These are phyloP conservation scores for Listronotus oregonensis DNA, from an alignment of 1,140 invertebrate species.

Conservation along the genomic window DNA sequence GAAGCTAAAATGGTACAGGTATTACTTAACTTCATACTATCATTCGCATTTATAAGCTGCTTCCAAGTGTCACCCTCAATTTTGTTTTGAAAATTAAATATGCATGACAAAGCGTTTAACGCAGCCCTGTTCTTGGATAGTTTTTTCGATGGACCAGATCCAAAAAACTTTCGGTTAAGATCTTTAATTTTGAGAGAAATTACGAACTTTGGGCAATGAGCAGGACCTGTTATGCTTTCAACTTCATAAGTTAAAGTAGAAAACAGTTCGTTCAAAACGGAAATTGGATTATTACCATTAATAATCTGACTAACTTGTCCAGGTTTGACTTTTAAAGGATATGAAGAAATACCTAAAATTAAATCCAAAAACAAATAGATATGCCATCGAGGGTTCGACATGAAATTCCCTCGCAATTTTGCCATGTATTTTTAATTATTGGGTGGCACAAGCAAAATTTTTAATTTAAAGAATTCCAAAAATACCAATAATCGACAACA, in stretches of 20 bases:
- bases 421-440: too few species aligned
- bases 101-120: constrained; percentile 65
- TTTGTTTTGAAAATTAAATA: constrained; percentile 25
- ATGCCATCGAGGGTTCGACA: background rate
- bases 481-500: too few species aligned
- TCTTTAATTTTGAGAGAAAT: constrained; percentile 73
- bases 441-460: too few species aligned
- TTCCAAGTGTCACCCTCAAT: background rate
- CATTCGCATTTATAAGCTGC: background rate
- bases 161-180: constrained; percentile 73
- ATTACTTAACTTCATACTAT: constrained; percentile 1
- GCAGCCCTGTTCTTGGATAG: constrained; percentile 79
- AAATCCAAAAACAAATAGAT: constrained; percentile 5
- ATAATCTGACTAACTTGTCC: constrained; percentile 24
- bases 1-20: background rate
- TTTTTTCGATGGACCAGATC: constrained; percentile 78
- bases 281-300: constrained; percentile 70
- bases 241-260: constrained; percentile 79
- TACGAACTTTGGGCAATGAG: constrained; percentile 83
- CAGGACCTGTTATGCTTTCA: constrained; percentile 77
- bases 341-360: constrained; percentile 16
- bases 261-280: constrained; percentile 81
- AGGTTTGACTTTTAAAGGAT: constrained; percentile 21
- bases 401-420: too few species aligned
- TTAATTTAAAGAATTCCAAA: too few species aligned